Conservation (phyloP, 1,140 invertebrate species). For the Drosophila guanche region DNA sequence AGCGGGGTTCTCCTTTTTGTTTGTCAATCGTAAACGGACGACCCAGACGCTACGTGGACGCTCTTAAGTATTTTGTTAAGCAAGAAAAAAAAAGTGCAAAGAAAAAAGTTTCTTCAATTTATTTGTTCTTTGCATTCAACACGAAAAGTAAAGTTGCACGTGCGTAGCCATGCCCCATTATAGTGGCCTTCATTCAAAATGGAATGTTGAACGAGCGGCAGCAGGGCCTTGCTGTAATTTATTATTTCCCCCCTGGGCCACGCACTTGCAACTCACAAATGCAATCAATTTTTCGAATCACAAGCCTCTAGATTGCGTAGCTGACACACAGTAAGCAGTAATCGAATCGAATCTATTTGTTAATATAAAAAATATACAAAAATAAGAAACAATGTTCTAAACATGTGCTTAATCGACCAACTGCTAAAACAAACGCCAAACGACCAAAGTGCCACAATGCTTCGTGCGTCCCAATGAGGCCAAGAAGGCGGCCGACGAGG, state of each 20-base stretch:
- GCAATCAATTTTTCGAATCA: conserved; percentile 77
- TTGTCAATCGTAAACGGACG: conserved; percentile 2
- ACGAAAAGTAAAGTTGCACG: conserved; percentile 74
- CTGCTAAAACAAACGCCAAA: conserved; percentile 58
- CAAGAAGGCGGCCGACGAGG: conserved; percentile 99
- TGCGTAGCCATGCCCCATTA: conserved; percentile 41
- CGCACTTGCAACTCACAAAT: conserved; percentile 80
- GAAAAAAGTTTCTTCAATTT: conserved; percentile 79
- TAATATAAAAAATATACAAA: conserved; percentile 39
- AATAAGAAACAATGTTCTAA: conserved; percentile 52
- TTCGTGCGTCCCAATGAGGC: conserved; percentile 99
- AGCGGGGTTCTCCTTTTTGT: neutral
- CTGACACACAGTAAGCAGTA: conserved; percentile 67
- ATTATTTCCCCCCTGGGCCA: neutral
- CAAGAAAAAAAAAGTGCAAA: conserved; percentile 45
- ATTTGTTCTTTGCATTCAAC: conserved; percentile 83
- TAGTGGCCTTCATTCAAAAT: conserved; percentile 31
- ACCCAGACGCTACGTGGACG: conserved; percentile 14
- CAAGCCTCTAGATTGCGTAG: conserved; percentile 74
- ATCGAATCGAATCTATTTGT: conserved; percentile 62
- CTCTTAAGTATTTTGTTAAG: conserved; percentile 30
- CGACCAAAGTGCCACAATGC: conserved; percentile 96
- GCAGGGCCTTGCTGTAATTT: neutral
- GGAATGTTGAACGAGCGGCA: conserved; percentile 33
- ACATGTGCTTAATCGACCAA: conserved; percentile 63